Conservation (phyloP, 1,140 invertebrate species). For the Listronotus bonariensis region DNA sequence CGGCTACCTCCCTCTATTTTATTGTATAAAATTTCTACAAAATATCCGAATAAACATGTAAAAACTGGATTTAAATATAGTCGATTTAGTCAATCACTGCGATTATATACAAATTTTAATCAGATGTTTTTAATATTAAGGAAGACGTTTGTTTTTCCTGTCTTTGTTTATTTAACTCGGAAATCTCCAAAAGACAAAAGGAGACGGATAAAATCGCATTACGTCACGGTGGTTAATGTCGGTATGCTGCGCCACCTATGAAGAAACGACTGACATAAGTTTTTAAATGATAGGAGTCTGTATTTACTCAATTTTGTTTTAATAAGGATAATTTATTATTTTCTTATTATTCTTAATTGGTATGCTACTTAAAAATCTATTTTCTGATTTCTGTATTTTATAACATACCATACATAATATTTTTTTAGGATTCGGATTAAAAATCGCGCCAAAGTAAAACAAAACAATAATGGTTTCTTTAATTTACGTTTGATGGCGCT, state of each 20-base stretch:
- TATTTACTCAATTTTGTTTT: too few relatives aligned
- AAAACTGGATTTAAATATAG: conserved; percentile 5
- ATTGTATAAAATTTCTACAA: not conserved
- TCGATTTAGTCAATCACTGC: not conserved
- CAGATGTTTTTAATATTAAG: conserved; percentile 35
- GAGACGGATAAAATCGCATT: conserved; percentile 8
- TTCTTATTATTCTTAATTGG: too few relatives aligned
- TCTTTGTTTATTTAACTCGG: conserved; percentile 11
- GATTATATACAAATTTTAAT: conserved; percentile 34
- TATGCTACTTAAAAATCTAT: too few relatives aligned
- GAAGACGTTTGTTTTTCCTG: conserved; percentile 24
- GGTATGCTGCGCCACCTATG: not conserved
- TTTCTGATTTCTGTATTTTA: too few relatives aligned
- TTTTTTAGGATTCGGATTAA: too few relatives aligned
- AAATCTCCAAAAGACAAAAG: not conserved
- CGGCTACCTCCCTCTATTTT: not conserved
- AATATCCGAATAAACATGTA: not conserved
- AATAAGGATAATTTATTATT: too few relatives aligned
- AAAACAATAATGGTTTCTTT: too few relatives aligned
- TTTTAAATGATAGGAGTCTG: too few relatives aligned
- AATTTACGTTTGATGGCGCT: too few relatives aligned
- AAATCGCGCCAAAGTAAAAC: too few relatives aligned
- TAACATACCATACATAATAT: too few relatives aligned
- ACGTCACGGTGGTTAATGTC: conserved; percentile 19
- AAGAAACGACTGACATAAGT: too few relatives aligned